Evolutionary conservation across 2,888 invertebrate genomes (phyloP), one percentile per base, ranked within the genome.

Genomic region (Pyralis farinalis): DNA sequence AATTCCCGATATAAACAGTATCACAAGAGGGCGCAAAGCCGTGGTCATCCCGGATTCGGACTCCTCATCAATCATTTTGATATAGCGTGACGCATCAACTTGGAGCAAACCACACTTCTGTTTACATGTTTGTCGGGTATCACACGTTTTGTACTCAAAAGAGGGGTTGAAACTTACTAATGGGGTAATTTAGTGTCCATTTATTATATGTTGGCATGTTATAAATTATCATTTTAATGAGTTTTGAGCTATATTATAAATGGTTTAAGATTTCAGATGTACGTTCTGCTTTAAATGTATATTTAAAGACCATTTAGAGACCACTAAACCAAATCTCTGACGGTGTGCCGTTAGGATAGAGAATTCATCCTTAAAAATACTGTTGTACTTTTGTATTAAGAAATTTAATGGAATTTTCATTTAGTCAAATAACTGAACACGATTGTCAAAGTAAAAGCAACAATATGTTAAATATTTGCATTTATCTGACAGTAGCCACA

Each of bases 21-120:
- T 40, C 44, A 39, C 34, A 27, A 36, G 22, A 16, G 32, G 28
- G 30, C 34, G 49, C 46, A 51, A 53, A 51, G 48, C 49, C 41
- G 37, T 34, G 47, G 46, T 37, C 58, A 44, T 40, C 34, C 47
- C 32, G 40, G 53, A 48, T 8, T 40, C 44, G 55, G 54, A 48
- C 44, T 51, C 50, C 56, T 68, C 77, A 76, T 78, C 79, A 82
- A 83, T 84, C 83, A 84, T 69, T 62, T 56, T 67, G 75, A 80
- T 82, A 80, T 79, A 76, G 78, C 76, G 75, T 82, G 79, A 80
- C 81, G 71, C 76, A 74, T 72, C 76, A 78, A 75, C 69, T 75
- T 63, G 58, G 55, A 55, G 53, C 58, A 33, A n/a, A 11, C 41
- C 41, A 39, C 65, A 69, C 64, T 65, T 64, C 68, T 69, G 71